phyloP scores from a whole-genome alignment of 1,140 invertebrate genomes.

The Schlechtendalia chinensis region DNA sequence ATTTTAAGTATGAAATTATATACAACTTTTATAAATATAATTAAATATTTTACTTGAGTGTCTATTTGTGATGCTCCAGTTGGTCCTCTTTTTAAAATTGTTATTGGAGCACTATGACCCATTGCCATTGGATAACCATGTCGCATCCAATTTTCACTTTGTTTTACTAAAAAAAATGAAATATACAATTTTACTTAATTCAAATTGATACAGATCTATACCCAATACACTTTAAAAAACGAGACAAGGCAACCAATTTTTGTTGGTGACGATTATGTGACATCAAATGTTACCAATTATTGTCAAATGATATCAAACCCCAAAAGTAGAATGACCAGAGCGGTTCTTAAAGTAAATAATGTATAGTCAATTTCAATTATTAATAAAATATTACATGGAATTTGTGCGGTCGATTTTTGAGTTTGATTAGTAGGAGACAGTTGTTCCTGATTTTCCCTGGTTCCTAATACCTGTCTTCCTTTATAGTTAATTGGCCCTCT shows the following conservation, averaged over 20 bases:
- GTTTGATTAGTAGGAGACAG: not conserved
- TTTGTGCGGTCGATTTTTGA: constrained; percentile 3
- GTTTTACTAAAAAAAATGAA: constrained; percentile 20
- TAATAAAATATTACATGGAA: constrained; percentile 16
- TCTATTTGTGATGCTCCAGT: constrained; percentile 28
- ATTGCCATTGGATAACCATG: constrained; percentile 37
- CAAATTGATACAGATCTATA: not conserved
- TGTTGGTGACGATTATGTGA: too few species aligned
- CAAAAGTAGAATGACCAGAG: too few species aligned
- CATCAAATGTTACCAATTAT: too few species aligned
- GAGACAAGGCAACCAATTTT: too few species aligned
- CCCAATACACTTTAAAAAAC: not conserved
- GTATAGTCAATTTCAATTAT: not conserved
- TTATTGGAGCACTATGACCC: constrained; percentile 22
- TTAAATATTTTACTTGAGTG: constrained; percentile 13
- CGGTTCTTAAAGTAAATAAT: too few species aligned
- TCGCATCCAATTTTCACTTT: constrained; percentile 40
- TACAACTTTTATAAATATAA: not conserved
- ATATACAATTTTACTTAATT: not conserved
- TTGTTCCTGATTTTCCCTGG: constrained; percentile 27
- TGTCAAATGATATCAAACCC: too few species aligned
- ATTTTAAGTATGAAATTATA: not conserved
- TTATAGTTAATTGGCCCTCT: constrained; percentile 32
- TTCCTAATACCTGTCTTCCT: constrained; percentile 28
- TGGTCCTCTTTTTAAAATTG: constrained; percentile 43